Evolutionary conservation across 1,140 invertebrate species (phyloP).

Genomic region (Cotesia glomerata): DNA sequence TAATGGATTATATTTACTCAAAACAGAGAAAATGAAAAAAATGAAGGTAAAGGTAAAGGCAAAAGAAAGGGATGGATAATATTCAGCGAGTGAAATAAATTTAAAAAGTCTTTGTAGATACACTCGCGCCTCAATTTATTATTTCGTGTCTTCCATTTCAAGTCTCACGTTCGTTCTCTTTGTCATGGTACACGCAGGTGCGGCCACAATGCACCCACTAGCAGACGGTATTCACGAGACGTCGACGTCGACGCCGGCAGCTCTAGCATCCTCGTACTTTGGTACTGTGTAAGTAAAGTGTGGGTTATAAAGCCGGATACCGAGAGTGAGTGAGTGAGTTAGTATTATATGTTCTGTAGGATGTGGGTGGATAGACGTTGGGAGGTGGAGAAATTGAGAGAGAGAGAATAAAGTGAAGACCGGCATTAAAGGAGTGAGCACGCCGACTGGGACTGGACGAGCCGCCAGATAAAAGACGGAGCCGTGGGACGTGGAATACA

Average conservation of each 20-base stretch:
- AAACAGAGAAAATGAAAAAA: not conserved
- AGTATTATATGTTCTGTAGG: not conserved
- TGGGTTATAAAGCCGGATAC: conserved; percentile 32
- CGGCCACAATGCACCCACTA: conserved; percentile 43
- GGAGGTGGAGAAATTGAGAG: not conserved
- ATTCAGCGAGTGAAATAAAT: not conserved
- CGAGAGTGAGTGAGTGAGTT: conserved; percentile 30
- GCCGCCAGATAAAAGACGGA: not conserved
- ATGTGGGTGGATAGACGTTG: conserved; percentile 18
- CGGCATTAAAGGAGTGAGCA: too few relatives aligned
- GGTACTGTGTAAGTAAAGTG: too few relatives aligned
- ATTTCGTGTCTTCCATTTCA: conserved; percentile 21
- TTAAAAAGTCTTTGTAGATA: conserved; percentile 13
- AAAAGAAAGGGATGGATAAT: not conserved
- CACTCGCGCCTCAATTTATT: conserved; percentile 18
- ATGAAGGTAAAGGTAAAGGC: not conserved
- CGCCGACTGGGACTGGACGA: not conserved
- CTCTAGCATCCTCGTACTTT: too few relatives aligned
- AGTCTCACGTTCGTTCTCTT: conserved; percentile 22
- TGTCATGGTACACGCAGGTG: conserved; percentile 42
- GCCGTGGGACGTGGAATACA: not conserved
- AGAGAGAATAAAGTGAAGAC: too few relatives aligned
- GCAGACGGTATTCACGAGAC: conserved; percentile 43
- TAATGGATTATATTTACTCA: not conserved
- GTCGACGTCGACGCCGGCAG: conserved; percentile 18